Evolutionary conservation across 1,140 invertebrate species (phyloP), one percentile per base, ranked within the genome.

Genomic region (Eriocheir sinensis): DNA sequence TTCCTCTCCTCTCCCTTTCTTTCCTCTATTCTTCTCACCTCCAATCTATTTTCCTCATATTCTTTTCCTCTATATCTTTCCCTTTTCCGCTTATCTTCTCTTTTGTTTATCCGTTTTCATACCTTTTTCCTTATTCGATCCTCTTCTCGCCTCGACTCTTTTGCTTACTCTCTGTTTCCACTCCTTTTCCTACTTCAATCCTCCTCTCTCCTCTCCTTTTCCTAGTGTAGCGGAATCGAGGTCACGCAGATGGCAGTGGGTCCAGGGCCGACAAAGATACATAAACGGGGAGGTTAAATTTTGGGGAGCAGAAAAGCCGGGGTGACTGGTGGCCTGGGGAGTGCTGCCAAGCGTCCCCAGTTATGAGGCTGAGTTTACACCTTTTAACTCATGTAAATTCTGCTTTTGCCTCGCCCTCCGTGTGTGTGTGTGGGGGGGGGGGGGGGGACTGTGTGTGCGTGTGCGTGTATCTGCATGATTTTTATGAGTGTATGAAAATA

Each of bases 391-490:
- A 72, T 72, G 27, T 21, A n/a, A n/a, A 48, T 48, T n/a, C n/a
- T 4, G 44, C 44, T 48, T 48, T 8, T 15, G 44, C 4, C 4
- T 48, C n/a, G n/a, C n/a, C n/a, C 27, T 83, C 8, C 27, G 34
- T 83, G 34, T 83, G 80, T 30, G 34, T 30, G 8, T 83, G 27
- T 83, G 6, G 4, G 34, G 27, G 27, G n/a, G 27, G 27, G n/a
- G n/a, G n/a, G 34, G n/a, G 40, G 32, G 32, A 36, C 48, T 21
- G 0, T 60, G 3, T 90, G 32, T 90, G 6, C 9, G 27, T 89
- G 88, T 89, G 44, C 48, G 44, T n/a, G 88, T 60, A 27, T 80
- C 21, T 41, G 79, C 80, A 38, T 91, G 72, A 9, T 30, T 91
- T 60, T 44, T 34, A 34, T 60, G 85, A 41, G 38, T 88, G 38